A percentile compares a stretch with the other conserved stretches of the same genome.
Conservation (phyloP, 2,797 vertebrate genomes). For the Cirrhinus molitorella region DNA sequence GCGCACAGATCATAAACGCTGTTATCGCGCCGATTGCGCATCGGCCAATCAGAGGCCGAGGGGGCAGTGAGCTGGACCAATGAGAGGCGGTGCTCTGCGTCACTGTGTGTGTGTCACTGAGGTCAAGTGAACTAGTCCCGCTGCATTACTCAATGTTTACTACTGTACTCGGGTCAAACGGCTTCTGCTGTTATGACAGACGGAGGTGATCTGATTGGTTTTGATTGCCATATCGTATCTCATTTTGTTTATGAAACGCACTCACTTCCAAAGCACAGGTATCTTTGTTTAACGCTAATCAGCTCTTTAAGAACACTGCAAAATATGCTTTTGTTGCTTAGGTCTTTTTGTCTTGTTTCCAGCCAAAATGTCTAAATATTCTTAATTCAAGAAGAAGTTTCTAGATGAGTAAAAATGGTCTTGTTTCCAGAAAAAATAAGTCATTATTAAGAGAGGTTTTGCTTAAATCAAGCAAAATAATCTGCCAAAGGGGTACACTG, state of each 20-base stretch:
- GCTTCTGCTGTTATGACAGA: conserved; percentile 36
- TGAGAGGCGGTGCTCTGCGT: neutral
- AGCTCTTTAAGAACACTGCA: too few relatives aligned
- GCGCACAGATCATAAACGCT: neutral
- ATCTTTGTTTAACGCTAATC: neutral
- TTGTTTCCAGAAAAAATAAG: too few relatives aligned
- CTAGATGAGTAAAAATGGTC: too few relatives aligned
- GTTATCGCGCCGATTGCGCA: conserved; percentile 45
- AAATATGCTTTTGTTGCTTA: too few relatives aligned
- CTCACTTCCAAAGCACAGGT: neutral
- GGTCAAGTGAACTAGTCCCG: conserved; percentile 50
- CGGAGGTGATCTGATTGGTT: neutral
- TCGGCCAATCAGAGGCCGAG: conserved; percentile 50
- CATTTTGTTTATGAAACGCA: neutral
- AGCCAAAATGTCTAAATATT: too few relatives aligned
- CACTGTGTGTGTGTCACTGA: conserved; percentile 1
- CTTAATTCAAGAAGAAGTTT: too few relatives aligned
- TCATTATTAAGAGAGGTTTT: too few relatives aligned
- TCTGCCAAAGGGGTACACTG: too few relatives aligned
- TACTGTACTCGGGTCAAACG: conserved; percentile 42
- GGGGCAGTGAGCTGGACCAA: conserved; percentile 10
- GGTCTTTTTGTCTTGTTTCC: too few relatives aligned
- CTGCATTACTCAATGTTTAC: conserved; percentile 58
- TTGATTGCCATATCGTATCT: neutral
- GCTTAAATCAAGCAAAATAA: too few relatives aligned